phyloP scores from a whole-genome alignment of 2,797 vertebrate genomes.

The Buphagus erythrorhynchus region DNA sequence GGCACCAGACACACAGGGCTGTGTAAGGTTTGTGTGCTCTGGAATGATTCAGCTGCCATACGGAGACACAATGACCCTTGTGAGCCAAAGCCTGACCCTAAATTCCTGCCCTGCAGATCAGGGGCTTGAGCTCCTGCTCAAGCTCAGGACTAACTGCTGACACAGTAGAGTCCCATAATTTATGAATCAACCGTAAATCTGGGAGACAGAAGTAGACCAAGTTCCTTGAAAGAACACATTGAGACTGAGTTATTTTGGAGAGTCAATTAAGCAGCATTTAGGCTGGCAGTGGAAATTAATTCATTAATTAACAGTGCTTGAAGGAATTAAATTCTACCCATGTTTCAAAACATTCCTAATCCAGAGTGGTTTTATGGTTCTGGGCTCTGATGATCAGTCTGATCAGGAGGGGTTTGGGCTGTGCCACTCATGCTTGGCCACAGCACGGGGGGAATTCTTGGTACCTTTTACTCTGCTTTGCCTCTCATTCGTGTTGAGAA shows the following conservation, averaged over 20 bases:
- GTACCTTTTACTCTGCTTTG: neutral
- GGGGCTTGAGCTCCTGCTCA: neutral
- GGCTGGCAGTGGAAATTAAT: neutral
- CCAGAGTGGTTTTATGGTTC: neutral
- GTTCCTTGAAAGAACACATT: conserved; percentile 19
- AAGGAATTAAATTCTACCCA: neutral
- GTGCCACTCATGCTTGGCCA: neutral
- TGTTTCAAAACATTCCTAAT: neutral
- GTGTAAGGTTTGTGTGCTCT: neutral
- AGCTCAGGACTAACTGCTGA: neutral
- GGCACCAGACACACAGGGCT: neutral
- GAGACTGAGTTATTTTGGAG: neutral
- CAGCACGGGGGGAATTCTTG: too few species aligned
- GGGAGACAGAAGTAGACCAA: neutral
- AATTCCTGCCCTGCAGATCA: conserved; percentile 5
- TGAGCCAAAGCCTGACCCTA: neutral
- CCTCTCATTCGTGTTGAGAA: neutral
- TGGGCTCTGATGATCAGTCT: neutral
- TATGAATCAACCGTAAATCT: neutral
- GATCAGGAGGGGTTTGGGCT: neutral
- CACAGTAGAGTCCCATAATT: neutral
- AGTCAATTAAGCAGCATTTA: conserved; percentile 18
- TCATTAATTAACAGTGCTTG: neutral
- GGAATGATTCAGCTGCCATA: neutral
- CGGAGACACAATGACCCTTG: neutral